Evolutionary conservation across 23 tunicate genomes (phyloP), one percentile per base, ranked within the genome.

Genomic region (Halocynthia aurantium): DNA sequence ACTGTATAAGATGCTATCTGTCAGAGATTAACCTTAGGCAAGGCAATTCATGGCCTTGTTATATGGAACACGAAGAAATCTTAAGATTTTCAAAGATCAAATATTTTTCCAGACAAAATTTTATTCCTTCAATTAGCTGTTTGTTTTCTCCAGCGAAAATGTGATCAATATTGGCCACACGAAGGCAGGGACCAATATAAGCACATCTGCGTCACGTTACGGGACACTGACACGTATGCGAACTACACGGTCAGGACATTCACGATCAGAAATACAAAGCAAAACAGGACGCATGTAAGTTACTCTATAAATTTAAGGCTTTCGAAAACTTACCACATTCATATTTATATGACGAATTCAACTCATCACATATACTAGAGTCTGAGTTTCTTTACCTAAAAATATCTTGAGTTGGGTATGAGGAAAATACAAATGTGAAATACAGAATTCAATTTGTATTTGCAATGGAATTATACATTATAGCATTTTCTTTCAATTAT

Each of bases 111-210:
- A 5, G 78, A 31, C 44, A 31, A 31, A 31, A 31, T 31, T 31
- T 31, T 2, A 31, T 31, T 31, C 2, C 1, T 31, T 31, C 2
- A 31, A 31, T 31, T 31, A 31, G 44, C 44, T 31, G 44, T 51
- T 44, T 12, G 55, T 77, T 15, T 18, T 55, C 50, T 69, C 18
- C 78, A 87, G 93, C 71, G 84, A 40, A 91, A 91, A 77, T 91
- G 97, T 65, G 97, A 91, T 52, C 90, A 85, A 57, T 91, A 91
- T 72, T 91, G 97, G 97, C 97, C 97, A 10, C 87, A 78, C 12
- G 97, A 91, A 62, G 97, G 97, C 22, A 81, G 82, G 72, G 97
- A 91, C 55, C 87, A 81, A 58, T 91, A 91, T 86, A 91, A 85
- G 65, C 86, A 91, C 78, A 81, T 91, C 52, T 17, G 69, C 12